Evolutionary conservation across 2,113 vertebrate species (phyloP), one percentile per base, ranked within the genome.

Genomic region (Thryonomys swinderianus): DNA sequence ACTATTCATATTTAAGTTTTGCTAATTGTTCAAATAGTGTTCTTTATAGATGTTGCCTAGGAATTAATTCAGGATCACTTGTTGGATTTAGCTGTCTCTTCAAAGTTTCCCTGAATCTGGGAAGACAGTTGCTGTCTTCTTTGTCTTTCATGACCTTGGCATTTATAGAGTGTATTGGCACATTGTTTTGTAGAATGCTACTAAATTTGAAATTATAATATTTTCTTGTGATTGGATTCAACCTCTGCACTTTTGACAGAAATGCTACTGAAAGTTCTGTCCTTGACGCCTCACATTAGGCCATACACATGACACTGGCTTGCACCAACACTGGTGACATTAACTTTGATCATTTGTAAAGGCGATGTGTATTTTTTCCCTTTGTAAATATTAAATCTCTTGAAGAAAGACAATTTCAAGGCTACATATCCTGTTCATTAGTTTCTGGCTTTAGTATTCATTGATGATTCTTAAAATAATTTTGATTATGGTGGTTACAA

Each of bases 161-260:
- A 78, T 78, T 78, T 86, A 21, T 88, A 69, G 64, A 96, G 66
- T 51, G 30, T 67, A 53, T 37, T 90, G 74, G 53, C 7, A 17
- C 82, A 64, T 84, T 94, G 64, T 74, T 90, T 90, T 86, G 53
- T 91, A 89, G 66, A 78, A 78, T 91, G 79, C 90, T 37, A 74
- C 73, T 92, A 85, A 80, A 32, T 84, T 88, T 94, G 59, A 14
- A 57, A 86, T 85, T 90, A 13, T 85, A 37, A 37, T 92, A 59
- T 67, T 86, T 92, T 84, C 55, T 94, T 53, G 16, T 17, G 67
- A 90, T 89, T 85, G 66, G 64, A 42, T 90, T 88, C 42, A 64
- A 67, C 11, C 48, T 87, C 27, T 85, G 62, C 13, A 37, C 57
- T 34, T 94, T 91, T 78, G 61, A 42, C 42, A 87, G 27, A 18